These are phyloP conservation scores for Choristoneura fumiferana DNA, from an alignment of 1,140 invertebrate species.

Conservation along the genomic window DNA sequence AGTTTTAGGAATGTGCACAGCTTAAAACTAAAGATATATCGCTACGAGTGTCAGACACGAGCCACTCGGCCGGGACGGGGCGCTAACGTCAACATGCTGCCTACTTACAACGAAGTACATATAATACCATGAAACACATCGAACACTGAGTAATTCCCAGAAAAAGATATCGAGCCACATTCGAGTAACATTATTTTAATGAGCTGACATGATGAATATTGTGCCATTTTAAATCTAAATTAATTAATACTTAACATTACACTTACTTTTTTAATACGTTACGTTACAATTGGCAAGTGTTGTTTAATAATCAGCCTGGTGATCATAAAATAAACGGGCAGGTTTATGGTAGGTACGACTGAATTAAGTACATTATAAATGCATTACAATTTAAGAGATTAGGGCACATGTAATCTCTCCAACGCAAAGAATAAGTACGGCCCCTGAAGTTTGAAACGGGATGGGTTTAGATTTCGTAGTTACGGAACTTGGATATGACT, in stretches of 20 bases:
- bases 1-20: constrained; percentile 73
- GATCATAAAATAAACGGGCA: constrained; percentile 37
- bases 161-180: constrained; percentile 59
- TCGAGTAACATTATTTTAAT: constrained; percentile 49
- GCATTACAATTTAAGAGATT: constrained; percentile 40
- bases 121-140: constrained; percentile 50
- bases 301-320: too few relatives aligned
- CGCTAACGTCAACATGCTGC: constrained; percentile 33
- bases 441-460: constrained; percentile 11
- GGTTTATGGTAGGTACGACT: not conserved
- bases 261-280: constrained; percentile 33
- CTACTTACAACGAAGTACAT: constrained; percentile 39
- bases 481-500: constrained; percentile 93
- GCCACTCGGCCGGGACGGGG: constrained; percentile 41
- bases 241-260: constrained; percentile 43
- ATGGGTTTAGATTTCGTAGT: constrained; percentile 92
- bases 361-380: constrained; percentile 27
- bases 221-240: constrained; percentile 57
- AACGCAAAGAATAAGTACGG: constrained; percentile 16
- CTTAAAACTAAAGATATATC: constrained; percentile 62
- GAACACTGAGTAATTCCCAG: constrained; percentile 53
- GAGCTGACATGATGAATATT: constrained; percentile 80
- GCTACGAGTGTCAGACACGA: constrained; percentile 54
- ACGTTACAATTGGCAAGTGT: constrained; percentile 38
- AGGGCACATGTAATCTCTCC: constrained; percentile 52